Evolutionary conservation across 2,888 invertebrate genomes (phyloP).

Genomic region (Agrochola lychnidis): DNA sequence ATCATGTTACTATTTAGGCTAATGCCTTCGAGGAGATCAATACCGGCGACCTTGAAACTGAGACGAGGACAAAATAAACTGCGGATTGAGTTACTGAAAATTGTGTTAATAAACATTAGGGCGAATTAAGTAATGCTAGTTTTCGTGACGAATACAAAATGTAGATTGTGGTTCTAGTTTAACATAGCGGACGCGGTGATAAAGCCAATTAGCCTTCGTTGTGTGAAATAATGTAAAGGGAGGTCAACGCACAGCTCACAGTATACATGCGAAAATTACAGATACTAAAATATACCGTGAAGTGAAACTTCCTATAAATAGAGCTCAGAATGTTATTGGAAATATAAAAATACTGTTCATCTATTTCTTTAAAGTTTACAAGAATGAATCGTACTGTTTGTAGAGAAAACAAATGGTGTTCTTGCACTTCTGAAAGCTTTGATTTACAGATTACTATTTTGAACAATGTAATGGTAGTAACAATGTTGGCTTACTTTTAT

Average conservation of each 20-base stretch:
- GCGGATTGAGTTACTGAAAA: conserved; percentile 43
- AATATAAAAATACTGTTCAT: conserved; percentile 66
- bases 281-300: conserved; percentile 59
- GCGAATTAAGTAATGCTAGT: conserved; percentile 51
- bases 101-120: conserved; percentile 54
- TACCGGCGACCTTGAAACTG: conserved; percentile 62
- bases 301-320: conserved; percentile 57
- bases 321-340: conserved; percentile 61
- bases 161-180: conserved; percentile 42
- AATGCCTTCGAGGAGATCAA: conserved; percentile 67
- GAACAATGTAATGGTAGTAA: conserved; percentile 32
- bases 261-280: conserved; percentile 49
- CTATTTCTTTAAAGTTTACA: conserved; percentile 64
- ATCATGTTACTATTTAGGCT: conserved; percentile 72
- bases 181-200: conserved; percentile 67
- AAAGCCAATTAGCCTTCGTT: conserved; percentile 70
- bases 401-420: conserved; percentile 63
- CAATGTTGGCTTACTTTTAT: conserved; percentile 20
- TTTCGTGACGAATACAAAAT: conserved; percentile 52
- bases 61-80: conserved; percentile 50
- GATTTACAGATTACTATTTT: conserved; percentile 47
- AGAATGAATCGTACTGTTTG: conserved; percentile 53
- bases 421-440: conserved; percentile 58
- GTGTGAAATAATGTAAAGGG: conserved; percentile 64
- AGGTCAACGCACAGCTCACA: conserved; percentile 61